Evolutionary conservation across 1,140 invertebrate genomes (phyloP), one percentile per base, ranked within the genome.

Genomic region (Drosophila ananassae): DNA sequence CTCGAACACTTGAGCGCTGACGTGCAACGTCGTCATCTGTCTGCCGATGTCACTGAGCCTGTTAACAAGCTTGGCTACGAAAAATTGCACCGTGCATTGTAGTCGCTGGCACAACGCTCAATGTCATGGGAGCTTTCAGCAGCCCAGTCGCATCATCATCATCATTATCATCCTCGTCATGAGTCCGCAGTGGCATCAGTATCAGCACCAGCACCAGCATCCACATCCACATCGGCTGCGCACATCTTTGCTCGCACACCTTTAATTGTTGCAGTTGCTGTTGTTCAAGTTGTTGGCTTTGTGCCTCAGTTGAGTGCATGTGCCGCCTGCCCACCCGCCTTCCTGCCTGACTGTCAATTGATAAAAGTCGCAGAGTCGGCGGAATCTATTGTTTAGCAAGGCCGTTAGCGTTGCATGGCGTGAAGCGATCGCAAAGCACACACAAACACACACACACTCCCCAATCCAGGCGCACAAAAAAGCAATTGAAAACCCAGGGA

Each of bases 351-450:
- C 68, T 81, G 79, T 83, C 83, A 87, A 89, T 89, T 89, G 83
- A 89, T 89, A 79, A 89, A 89, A 79, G 46, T 73, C 54, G 32
- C 73, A 71, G 68, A 62, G 74, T 63, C 60, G 73, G 44, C 64
- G 75, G 59, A 71, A 82, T 87, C 84, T 89, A 89, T 89, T 89
- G 83, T 89, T 84, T 83, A 59, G 79, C 83, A 89, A 89, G 83
- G 83, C 83, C 83, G 84, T 83, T 89, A 89, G 79, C 79, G 83
- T 89, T 89, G 83, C 83, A 89, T 89, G 84, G 83, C 83, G 77
- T 89, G 55, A 79, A 79, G 76, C 72, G 63, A 62, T 52, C 64
- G 71, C 63, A 72, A 58, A 68, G 44, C 53, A 63, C 52, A 58
- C 44, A 64, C 25, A 25, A 4, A 28, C 5, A 5, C 25, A 6